A percentile compares a stretch with the other conserved stretches of the same genome.
Evolutionary conservation across 2,888 invertebrate species (phyloP).

Genomic region (Polyommatus iphigenia): DNA sequence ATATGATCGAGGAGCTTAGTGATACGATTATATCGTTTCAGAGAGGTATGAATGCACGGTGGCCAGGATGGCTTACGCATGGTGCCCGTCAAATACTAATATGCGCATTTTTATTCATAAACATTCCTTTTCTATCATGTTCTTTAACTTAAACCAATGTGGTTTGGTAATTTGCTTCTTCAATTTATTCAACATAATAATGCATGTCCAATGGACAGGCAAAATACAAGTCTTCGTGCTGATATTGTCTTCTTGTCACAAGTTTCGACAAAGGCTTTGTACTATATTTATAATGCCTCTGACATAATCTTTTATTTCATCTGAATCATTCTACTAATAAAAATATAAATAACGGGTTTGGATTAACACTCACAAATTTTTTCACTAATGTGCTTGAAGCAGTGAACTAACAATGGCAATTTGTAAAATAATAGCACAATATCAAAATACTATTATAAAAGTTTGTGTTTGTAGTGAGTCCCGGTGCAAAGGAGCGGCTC

Average conservation of each 20-base stretch:
- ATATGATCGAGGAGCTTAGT: constrained; percentile 99
- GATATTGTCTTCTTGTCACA: neutral
- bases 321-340: constrained; percentile 6
- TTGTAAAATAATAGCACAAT: neutral
- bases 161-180: neutral
- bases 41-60: constrained; percentile 90
- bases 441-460: neutral
- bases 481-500: constrained; percentile 95
- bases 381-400: constrained; percentile 9
- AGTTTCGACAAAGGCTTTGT: neutral
- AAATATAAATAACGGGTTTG: neutral
- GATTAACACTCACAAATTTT: neutral
- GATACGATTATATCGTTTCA: constrained; percentile 99
- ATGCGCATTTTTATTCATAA: neutral
- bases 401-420: neutral
- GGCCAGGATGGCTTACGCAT: constrained; percentile 61
- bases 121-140: neutral
- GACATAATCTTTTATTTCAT: neutral
- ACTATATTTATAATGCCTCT: neutral
- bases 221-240: neutral
- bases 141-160: neutral
- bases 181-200: neutral
- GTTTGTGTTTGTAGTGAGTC: constrained; percentile 86
- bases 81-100: constrained; percentile 56
- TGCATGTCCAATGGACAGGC: neutral